These are phyloP conservation scores for Hoplodrina ambigua DNA, from an alignment of 2,888 invertebrate genomes.

Conservation along the genomic window DNA sequence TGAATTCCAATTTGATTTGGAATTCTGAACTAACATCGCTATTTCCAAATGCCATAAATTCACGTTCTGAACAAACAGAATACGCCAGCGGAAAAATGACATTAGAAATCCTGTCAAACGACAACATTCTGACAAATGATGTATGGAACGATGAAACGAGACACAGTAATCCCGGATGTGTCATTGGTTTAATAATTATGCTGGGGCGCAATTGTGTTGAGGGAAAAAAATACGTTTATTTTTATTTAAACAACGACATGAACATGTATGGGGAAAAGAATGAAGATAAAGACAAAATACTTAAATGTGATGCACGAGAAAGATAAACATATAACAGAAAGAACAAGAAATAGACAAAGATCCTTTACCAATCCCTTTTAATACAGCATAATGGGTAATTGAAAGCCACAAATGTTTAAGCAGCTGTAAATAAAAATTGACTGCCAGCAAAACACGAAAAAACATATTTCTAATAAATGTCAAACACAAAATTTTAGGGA, in stretches of 20 bases:
- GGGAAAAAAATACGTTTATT: slow-evolving; percentile 41
- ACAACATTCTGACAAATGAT: slow-evolving; percentile 57
- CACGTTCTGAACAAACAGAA: slow-evolving; percentile 57
- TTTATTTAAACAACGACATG: slow-evolving; percentile 38
- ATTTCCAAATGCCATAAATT: slow-evolving; percentile 60
- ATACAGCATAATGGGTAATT: too few relatives aligned
- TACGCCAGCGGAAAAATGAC: slow-evolving; percentile 49
- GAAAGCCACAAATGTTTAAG: neutral
- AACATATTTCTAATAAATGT: slow-evolving; percentile 6
- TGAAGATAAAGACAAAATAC: slow-evolving; percentile 22
- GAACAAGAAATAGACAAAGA: neutral
- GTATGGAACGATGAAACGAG: slow-evolving; percentile 50
- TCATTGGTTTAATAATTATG: slow-evolving; percentile 60
- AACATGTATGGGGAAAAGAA: slow-evolving; percentile 6
- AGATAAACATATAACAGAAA: neutral
- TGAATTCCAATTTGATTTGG: slow-evolving; percentile 43
- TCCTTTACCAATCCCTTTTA: too few relatives aligned
- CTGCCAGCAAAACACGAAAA: neutral
- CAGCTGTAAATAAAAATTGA: neutral
- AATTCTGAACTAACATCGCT: slow-evolving; percentile 38
- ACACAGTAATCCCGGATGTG: slow-evolving; percentile 54
- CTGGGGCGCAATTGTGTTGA: slow-evolving; percentile 35
- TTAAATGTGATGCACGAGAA: slow-evolving; percentile 2
- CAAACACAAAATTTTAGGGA: neutral
- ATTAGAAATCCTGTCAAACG: slow-evolving; percentile 59